Base-by-base conservation (phyloP, 2,888 invertebrate species). In the Diogma glabrata region DNA sequence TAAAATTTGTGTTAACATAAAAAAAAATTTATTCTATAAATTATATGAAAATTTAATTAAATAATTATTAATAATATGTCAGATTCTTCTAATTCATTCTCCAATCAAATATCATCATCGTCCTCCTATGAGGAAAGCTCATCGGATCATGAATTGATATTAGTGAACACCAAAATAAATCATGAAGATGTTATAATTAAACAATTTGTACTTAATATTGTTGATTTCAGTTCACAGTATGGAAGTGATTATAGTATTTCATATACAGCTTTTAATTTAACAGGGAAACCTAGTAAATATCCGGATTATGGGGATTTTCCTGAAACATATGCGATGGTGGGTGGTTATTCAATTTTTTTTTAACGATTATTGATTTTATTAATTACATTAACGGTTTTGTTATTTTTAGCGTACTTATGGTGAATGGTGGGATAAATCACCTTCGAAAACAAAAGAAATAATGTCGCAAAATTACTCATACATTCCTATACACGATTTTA, bases 221-320 rank as follows among this genome's bases (percentile, higher is more conserved):
- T 81, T 45, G 85, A 87, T 66, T 92, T 87, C 64, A 89, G 89
- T 65, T 91, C 91, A 1, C 89, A 89, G 70, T 94, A 93, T 72
- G 93, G 91, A 54, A 87, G 84, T 66, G 84, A 84, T 67, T 82
- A 81, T 55, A 89, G 88, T 71, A 85, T 88, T 64, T 90, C 89
- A 0, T 93, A 93, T 64, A 85, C 89, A 4, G 91, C 90, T 5
- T 78, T 82, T 50, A 93, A 93, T 71, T 77, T 94, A 52, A 81
- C 84, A 49, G 91, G 92, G 8, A 82, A 84, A 59, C 87, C 87
- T 10, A 82, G 81, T 22, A 86, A 87, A 66, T 93, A 83, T 72
- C 93, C 93, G 0, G 80, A 81, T 56, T 92, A 92, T 67, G 93
- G 93, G 16, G 93, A 94, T 66, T 92, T 87, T 72, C 87, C 90